Evolutionary conservation across 2,888 invertebrate species (phyloP).

Genomic region (Carpatolechia fugitivella): DNA sequence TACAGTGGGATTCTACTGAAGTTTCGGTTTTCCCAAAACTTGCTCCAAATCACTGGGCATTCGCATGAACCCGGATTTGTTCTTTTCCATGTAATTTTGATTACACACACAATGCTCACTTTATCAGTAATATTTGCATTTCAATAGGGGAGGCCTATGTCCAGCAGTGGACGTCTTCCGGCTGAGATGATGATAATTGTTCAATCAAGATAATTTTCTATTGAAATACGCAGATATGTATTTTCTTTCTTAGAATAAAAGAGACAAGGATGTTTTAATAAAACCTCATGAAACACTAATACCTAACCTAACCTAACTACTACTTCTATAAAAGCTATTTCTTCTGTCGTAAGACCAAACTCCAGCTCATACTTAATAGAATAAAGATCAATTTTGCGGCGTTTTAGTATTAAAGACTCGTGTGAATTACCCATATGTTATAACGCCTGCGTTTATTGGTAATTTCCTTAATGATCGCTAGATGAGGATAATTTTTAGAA

Average conservation of each 20-base stretch:
- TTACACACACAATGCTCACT: background rate
- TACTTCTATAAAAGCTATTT: too few species aligned
- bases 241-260: too few species aligned
- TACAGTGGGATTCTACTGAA: too few species aligned
- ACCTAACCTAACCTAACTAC: too few species aligned
- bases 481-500: conserved; percentile 43
- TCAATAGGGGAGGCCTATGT: background rate
- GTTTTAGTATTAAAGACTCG: conserved; percentile 31
- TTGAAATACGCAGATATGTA: too few species aligned
- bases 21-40: conserved; percentile 11
- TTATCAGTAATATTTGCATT: background rate
- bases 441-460: conserved; percentile 29
- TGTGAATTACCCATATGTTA: conserved; percentile 22
- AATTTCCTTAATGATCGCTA: conserved; percentile 28
- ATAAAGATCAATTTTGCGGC: too few species aligned
- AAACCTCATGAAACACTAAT: too few species aligned
- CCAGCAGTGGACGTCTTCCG: too few species aligned
- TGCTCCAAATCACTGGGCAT: conserved; percentile 2
- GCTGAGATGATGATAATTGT: too few species aligned
- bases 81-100: background rate
- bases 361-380: background rate
- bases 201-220: too few species aligned
- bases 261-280: background rate
- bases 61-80: conserved; percentile 17
- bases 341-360: too few species aligned